phyloP scores from a whole-genome alignment of 2,113 vertebrate genomes.

The Sinocyclocheilus grahami region DNA sequence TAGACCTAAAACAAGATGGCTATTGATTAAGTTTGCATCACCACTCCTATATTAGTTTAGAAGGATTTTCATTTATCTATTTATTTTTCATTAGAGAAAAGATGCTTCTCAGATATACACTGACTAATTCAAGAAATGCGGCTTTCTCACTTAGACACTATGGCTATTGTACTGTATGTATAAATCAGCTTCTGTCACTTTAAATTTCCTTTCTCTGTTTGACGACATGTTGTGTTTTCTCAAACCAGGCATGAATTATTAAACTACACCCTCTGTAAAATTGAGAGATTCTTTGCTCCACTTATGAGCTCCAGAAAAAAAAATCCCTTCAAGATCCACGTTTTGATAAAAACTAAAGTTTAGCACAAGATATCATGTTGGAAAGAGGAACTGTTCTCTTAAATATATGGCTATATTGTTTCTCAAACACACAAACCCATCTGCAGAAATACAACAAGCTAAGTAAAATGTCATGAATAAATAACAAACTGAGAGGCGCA shows the following conservation, averaged over 20 bases:
- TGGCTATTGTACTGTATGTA: background rate
- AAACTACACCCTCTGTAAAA: background rate
- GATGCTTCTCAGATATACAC: background rate
- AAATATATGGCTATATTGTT: background rate
- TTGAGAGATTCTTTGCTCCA: background rate
- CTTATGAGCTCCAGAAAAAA: background rate
- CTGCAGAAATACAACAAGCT: slow-evolving; percentile 10
- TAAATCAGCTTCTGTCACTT: slow-evolving; percentile 3
- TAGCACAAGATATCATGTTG: background rate
- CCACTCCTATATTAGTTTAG: background rate
- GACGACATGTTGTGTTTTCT: background rate
- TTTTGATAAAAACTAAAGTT: background rate
- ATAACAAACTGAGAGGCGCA: background rate
- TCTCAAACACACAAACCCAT: slow-evolving; percentile 14
- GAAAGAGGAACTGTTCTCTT: background rate
- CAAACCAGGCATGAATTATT: slow-evolving; percentile 7
- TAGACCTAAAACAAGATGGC: background rate
- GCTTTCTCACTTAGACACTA: background rate
- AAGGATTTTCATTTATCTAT: background rate
- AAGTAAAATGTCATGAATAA: slow-evolving; percentile 35
- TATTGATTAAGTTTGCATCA: background rate
- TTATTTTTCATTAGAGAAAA: background rate
- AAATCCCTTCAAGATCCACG: background rate
- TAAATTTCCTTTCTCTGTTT: background rate
- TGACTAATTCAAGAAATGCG: background rate